phyloP scores from a whole-genome alignment of 35 echinoderm and acorn worm genomes.

The Strongylocentrotus purpuratus region DNA sequence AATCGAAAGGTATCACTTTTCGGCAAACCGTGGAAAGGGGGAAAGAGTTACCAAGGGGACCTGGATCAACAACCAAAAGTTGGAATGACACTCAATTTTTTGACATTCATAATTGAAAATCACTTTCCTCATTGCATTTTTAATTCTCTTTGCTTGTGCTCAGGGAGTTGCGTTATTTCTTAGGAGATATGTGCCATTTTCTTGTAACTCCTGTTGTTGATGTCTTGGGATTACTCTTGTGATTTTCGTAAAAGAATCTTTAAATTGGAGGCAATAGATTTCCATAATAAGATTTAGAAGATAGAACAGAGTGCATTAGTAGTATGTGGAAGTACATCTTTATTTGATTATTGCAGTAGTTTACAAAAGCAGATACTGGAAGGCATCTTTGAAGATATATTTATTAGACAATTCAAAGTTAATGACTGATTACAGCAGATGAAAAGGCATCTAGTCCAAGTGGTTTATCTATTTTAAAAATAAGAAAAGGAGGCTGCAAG shows the following conservation, averaged over 20 bases:
- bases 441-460: background rate
- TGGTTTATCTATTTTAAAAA: background rate
- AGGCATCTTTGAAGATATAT: background rate
- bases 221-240: background rate
- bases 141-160: background rate
- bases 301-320: background rate
- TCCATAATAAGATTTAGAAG: background rate
- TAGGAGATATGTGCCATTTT: background rate
- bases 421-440: background rate
- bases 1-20: conserved; percentile 9
- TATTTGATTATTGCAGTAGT: background rate
- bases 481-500: background rate
- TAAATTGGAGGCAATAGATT: background rate
- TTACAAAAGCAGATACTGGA: background rate
- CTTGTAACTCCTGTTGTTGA: background rate
- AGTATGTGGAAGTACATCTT: background rate
- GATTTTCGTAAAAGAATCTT: background rate
- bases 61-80: background rate
- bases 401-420: too few relatives aligned
- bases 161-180: background rate
- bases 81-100: background rate
- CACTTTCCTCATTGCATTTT: background rate
- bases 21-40: background rate
- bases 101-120: background rate
- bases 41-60: conserved; percentile 7